Conservation (phyloP, 2,113 vertebrate species). For the Hippocampus mohnikei region DNA sequence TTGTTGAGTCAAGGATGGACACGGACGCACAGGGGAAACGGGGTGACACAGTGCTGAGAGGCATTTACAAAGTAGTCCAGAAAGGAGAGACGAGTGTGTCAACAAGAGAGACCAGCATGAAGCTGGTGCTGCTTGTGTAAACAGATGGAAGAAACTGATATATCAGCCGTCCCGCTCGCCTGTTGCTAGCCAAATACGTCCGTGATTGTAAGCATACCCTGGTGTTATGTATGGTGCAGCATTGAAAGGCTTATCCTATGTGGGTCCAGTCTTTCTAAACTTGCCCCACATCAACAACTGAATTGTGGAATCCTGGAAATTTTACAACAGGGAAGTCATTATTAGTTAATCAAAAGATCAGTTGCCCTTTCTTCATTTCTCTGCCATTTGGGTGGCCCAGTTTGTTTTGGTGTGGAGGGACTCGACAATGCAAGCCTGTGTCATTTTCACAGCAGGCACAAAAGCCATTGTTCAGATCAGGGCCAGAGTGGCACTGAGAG, state of each 20-base stretch:
- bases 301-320: conserved; percentile 13
- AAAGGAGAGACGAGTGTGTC: conserved; percentile 54
- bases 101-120: conserved; percentile 39
- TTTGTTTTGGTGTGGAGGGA: conserved; percentile 71
- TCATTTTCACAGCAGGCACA: conserved; percentile 52
- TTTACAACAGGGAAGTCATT: conserved; percentile 47
- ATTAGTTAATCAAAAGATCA: conserved; percentile 33
- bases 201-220: conserved; percentile 5
- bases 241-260: conserved; percentile 9
- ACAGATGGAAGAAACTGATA: conserved; percentile 57
- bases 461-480: conserved; percentile 68
- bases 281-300: not conserved
- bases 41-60: conserved; percentile 31
- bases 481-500: conserved; percentile 50
- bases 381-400: conserved; percentile 59
- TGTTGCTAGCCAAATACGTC: conserved; percentile 9
- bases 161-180: conserved; percentile 18
- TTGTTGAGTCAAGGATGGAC: conserved; percentile 39
- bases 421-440: conserved; percentile 64
- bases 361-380: conserved; percentile 19
- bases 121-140: conserved; percentile 54
- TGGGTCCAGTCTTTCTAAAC: conserved; percentile 1
- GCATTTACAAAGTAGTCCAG: conserved; percentile 51
- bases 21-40: conserved; percentile 2
- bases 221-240: conserved; percentile 23